Evolutionary conservation across 2,888 invertebrate genomes (phyloP), one percentile per base, ranked within the genome.

Genomic region (Calliphora vomitoria): DNA sequence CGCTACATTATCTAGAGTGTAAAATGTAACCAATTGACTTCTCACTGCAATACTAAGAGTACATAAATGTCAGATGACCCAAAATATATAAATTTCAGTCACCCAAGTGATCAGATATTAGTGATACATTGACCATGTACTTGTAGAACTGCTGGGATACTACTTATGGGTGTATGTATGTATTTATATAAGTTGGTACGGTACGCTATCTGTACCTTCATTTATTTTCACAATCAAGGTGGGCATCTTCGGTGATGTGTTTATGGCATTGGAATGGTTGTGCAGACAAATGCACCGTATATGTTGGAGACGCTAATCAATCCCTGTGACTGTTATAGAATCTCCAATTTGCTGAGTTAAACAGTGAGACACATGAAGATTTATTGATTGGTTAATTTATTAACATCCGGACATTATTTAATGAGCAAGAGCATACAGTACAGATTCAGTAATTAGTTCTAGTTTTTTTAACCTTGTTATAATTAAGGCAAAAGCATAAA

Each of bases 371-470:
- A 89, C 87, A 89, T 64, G 66, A 41, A 76, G 91, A 90, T 91
- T 91, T 90, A 92, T 93, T 92, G 92, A 92, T 92, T 92, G 91
- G 90, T 90, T 93, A 93, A 93, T 93, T 93, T 93, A 93, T 93
- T 92, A 92, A 92, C 93, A 93, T 93, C 93, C 93, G 92, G 90
- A 90, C 89, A 89, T 89, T 62, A 62, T 90, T 90, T 79, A 68
- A 79, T 79, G 78, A 38, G 53, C 68, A 41, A 5, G n/a, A 53
- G 50, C 5, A 68, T 20, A 18, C 41, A n/a, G 35, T n/a, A 64
- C 3, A 38, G n/a, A 5, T 5, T 31, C 31, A 60, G 4, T 31
- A 60, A 38, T 64, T 64, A 64, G 31, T 25, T 64, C 8, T 31
- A 8, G 44, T 44, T 44, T 44, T 10, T 11, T 11, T 10, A 10